phyloP scores from a whole-genome alignment of 2,113 vertebrate species.

The Odobenus rosmarus region DNA sequence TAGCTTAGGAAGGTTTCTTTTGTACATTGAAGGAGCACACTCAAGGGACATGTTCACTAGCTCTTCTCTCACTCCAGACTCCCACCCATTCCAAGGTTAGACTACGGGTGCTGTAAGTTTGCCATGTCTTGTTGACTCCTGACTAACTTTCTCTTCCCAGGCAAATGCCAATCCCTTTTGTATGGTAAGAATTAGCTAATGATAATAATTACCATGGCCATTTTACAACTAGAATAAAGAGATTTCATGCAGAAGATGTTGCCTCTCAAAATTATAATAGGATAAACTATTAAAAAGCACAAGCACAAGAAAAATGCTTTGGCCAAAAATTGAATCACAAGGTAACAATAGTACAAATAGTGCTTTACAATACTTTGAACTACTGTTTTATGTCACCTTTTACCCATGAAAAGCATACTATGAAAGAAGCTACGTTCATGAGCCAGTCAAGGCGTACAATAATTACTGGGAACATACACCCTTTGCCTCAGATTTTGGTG shows the following conservation, averaged over 20 bases:
- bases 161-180: background rate
- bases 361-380: background rate
- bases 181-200: background rate
- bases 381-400: background rate
- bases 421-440: background rate
- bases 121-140: background rate
- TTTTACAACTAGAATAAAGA: background rate
- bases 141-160: background rate
- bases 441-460: background rate
- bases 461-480: background rate
- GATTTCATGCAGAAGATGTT: background rate
- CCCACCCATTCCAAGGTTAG: rapidly evolving
- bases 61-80: rapidly evolving
- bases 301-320: background rate
- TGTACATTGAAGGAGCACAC: background rate
- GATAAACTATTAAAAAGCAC: background rate
- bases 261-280: background rate
- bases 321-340: background rate
- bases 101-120: rapidly evolving
- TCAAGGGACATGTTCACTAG: background rate
- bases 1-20: background rate
- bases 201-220: background rate
- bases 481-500: conserved; percentile 21
- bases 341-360: background rate
- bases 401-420: background rate